phyloP scores from a whole-genome alignment of 2,113 vertebrate genomes.

The Chaenocephalus aceratus region DNA sequence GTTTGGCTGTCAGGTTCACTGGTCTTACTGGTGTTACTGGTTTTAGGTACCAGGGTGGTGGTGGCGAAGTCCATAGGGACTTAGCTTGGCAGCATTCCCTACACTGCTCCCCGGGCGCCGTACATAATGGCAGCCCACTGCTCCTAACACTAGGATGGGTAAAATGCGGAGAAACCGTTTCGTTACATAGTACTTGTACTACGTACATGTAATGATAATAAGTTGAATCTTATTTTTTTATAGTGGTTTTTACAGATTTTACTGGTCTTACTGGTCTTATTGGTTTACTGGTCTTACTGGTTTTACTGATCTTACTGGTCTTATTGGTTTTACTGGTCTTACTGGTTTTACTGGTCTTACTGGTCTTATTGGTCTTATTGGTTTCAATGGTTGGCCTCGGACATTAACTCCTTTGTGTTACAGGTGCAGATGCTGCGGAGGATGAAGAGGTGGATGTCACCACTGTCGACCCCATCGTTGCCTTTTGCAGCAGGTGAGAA shows the following conservation, averaged over 20 bases:
- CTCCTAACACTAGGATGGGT: no score
- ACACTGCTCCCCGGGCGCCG: no score
- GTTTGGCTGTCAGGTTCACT: neutral
- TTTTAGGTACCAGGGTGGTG: no score
- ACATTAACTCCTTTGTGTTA: neutral
- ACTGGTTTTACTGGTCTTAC: neutral
- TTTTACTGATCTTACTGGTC: neutral
- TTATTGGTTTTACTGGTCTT: neutral
- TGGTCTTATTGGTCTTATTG: neutral
- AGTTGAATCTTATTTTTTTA: no score
- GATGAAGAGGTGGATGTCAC: conserved; percentile 98
- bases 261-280: neutral
- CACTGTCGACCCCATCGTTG: conserved; percentile 95
- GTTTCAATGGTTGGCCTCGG: neutral
- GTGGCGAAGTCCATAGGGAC: no score
- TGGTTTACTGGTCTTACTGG: neutral
- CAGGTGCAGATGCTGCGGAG: conserved; percentile 95
- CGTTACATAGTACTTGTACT: no score
- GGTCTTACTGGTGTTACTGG: neutral
- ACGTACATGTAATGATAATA: no score
- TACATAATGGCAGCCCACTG: no score
- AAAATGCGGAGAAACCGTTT: no score
- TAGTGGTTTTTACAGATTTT: no score
- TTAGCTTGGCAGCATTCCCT: no score
- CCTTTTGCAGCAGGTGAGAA: conserved; percentile 95